Evolutionary conservation across 2,113 vertebrate genomes (phyloP).

Genomic region (Tachuris rubrigastra): DNA sequence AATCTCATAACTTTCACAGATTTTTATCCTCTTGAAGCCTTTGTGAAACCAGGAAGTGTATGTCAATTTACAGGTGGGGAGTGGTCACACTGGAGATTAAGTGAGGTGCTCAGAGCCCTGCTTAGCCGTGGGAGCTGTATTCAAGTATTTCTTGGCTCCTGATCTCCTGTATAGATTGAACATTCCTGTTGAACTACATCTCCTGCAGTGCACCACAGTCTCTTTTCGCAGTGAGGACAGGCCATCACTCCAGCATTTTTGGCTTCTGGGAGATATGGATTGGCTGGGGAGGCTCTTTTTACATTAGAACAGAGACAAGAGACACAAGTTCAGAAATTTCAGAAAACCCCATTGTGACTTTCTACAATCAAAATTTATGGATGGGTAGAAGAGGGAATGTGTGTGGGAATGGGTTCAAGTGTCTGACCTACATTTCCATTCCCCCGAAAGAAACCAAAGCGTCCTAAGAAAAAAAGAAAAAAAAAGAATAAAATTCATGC

Average conservation of each 20-base stretch:
- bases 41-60: slow-evolving; percentile 58
- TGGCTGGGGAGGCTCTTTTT: neutral
- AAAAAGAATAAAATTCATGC: neutral
- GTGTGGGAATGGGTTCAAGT: slow-evolving; percentile 12
- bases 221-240: neutral
- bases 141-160: slow-evolving; percentile 55
- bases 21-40: slow-evolving; percentile 58
- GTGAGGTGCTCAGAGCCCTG: slow-evolving; percentile 11
- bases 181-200: slow-evolving; percentile 42
- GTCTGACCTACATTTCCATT: neutral
- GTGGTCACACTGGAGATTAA: slow-evolving; percentile 41
- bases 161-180: slow-evolving; percentile 44
- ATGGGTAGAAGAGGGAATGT: neutral
- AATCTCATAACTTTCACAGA: slow-evolving; percentile 63
- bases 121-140: slow-evolving; percentile 50
- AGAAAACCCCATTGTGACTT: neutral
- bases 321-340: neutral
- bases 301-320: neutral
- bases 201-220: neutral
- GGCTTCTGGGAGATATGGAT: neutral
- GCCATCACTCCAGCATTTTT: neutral
- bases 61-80: slow-evolving; percentile 44
- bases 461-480: neutral
- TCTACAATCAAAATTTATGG: neutral
- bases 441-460: neutral